A percentile compares a stretch with the other conserved stretches of the same genome.
Conservation (phyloP, 2,113 vertebrate species). For the Istiophorus platypterus region DNA sequence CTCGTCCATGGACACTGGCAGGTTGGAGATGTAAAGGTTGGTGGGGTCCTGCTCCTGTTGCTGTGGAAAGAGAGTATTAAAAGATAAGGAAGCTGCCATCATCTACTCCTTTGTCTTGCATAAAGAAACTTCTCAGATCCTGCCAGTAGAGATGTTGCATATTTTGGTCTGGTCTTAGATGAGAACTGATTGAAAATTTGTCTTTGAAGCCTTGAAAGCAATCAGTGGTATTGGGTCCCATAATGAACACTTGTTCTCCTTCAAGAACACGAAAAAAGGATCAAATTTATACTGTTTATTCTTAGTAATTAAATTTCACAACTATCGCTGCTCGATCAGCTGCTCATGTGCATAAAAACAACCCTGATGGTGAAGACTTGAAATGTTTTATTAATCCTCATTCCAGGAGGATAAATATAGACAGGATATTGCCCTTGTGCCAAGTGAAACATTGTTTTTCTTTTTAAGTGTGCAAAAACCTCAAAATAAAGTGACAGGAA, state of each 20-base stretch:
- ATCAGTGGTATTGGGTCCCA: neutral
- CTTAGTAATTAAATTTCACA: neutral
- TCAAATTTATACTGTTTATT: neutral
- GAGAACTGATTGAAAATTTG: neutral
- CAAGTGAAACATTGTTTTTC: neutral
- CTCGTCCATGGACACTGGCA: conserved; percentile 85
- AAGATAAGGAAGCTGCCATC: neutral
- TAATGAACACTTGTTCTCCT: neutral
- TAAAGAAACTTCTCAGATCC: neutral
- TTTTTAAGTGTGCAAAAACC: conserved; percentile 13
- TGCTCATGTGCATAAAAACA: neutral
- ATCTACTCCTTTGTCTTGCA: neutral
- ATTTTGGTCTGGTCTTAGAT: neutral
- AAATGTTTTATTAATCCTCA: neutral
- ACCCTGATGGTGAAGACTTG: neutral
- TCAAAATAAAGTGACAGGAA: conserved; percentile 1
- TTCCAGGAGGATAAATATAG: neutral
- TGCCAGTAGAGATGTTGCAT: neutral
- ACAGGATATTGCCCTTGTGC: neutral
- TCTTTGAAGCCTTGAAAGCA: neutral
- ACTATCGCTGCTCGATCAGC: neutral
- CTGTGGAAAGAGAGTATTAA: conserved; percentile 58
- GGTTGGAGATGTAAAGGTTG: conserved; percentile 86
- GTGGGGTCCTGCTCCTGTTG: conserved; percentile 86
- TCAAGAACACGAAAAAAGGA: neutral